Base-by-base conservation (phyloP, 2,888 invertebrate genomes). In the Eueremaeus valkanovi region DNA sequence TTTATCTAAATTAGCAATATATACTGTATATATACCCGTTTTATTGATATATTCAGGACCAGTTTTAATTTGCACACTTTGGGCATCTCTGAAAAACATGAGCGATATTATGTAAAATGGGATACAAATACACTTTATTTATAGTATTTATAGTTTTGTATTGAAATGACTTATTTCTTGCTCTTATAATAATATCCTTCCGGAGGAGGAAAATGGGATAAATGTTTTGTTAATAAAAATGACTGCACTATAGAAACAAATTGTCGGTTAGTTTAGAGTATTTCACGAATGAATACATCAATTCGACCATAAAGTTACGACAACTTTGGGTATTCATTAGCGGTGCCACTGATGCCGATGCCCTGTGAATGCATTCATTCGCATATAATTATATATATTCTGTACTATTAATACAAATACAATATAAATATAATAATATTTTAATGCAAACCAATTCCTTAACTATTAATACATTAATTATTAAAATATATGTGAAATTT, bases 171-270 rank as follows among this genome's bases (percentile, higher is more conserved):
- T 51, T 61, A 13, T 61, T 31, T 61, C 31, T 31, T 29, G 29
- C 3, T 8, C 31, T 18, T 31, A 13, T 29, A 31, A 33, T 61
- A 33, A 61, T 33, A 31, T 31, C 29, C 61, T 63, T 63, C 63
- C 63, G 31, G 33, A 33, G 63, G 63, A 55, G n/a, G n/a, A 63
- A 36, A 63, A 51, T 51, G 27, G n/a, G n/a, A 55, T 6, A 55
- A 55, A 24, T 31, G 11, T 33, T n/a, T n/a, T 33, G 6, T 24
- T 61, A 61, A 29, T 63, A 63, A n/a, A 63, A 63, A 63, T 63
- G n/a, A 33, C 18, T 33, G 63, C 2, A 33, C 63, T 63, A 33
- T 63, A 29, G 63, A 33, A 63, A 33, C 55, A 63, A 36, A 27
- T 63, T 33, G 63, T 63, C 33, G 63, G 63, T 63, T 55, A 55